A percentile compares a stretch with the other conserved stretches of the same genome.
phyloP scores from a whole-genome alignment of 1,140 invertebrate genomes.

The Cydia pomonella region DNA sequence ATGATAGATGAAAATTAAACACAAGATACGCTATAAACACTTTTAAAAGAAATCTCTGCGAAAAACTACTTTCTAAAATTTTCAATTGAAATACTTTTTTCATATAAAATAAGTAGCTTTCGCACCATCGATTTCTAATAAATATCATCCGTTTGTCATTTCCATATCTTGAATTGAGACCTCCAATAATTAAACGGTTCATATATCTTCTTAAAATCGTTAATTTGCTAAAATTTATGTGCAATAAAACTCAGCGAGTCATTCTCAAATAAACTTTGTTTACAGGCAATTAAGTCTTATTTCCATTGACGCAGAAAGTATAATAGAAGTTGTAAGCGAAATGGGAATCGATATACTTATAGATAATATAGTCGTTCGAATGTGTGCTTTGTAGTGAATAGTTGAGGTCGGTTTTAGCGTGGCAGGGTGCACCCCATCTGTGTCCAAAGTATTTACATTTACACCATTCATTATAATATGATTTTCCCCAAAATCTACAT shows the following conservation, averaged over 20 bases:
- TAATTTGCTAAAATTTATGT: slow-evolving; percentile 1
- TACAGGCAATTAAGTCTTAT: not conserved
- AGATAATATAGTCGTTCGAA: not conserved
- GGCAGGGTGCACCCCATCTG: not conserved
- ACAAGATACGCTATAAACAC: too few relatives aligned
- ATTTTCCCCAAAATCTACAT: not conserved
- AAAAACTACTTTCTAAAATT: too few relatives aligned
- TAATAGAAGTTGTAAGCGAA: not conserved
- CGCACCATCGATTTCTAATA: not conserved
- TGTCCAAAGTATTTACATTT: not conserved
- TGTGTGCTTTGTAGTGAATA: not conserved
- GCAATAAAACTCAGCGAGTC: not conserved
- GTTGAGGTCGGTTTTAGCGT: not conserved
- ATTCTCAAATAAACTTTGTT: not conserved
- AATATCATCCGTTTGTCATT: not conserved
- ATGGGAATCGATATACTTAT: not conserved
- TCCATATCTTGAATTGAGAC: not conserved
- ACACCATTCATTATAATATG: not conserved
- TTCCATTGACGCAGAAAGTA: not conserved
- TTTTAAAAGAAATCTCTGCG: too few relatives aligned
- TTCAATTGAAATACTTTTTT: too few relatives aligned
- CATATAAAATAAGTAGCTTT: not conserved
- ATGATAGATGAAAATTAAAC: too few relatives aligned
- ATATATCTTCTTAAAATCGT: slow-evolving; percentile 13
- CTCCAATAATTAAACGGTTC: not conserved